Percentiles rank a stretch among this genome's conserved stretches.
Evolutionary conservation across 1,140 invertebrate genomes (phyloP).

Genomic region (Thalassaphorura encarpata): DNA sequence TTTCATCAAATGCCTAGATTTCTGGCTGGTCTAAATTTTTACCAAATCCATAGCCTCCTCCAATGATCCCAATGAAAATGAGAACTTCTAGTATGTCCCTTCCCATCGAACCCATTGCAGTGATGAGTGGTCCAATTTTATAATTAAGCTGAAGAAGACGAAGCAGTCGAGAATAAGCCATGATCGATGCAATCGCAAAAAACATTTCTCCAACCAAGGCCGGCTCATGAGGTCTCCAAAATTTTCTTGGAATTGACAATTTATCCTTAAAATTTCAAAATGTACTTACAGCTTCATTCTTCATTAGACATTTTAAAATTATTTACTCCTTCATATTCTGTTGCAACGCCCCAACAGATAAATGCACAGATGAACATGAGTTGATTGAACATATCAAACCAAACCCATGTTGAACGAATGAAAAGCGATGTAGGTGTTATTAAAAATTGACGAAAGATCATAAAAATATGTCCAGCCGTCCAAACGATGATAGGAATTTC

Average conservation of each 20-base stretch:
- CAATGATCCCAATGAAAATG: conserved; percentile 1
- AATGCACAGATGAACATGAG: too few relatives aligned
- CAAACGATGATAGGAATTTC: too few relatives aligned
- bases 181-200: not conserved
- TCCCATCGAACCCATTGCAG: not conserved
- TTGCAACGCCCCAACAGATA: too few relatives aligned
- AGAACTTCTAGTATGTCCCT: not conserved
- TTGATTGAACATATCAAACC: too few relatives aligned
- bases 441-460: too few relatives aligned
- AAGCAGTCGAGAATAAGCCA: not conserved
- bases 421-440: too few relatives aligned
- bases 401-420: too few relatives aligned
- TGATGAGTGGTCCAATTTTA: not conserved
- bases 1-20: not conserved
- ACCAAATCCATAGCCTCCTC: not conserved
- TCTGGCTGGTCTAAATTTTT: not conserved
- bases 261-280: too few relatives aligned
- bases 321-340: too few relatives aligned
- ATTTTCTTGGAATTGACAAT: conserved; percentile 2
- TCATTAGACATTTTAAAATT: too few relatives aligned
- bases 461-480: too few relatives aligned
- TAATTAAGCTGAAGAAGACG: not conserved
- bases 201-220: not conserved
- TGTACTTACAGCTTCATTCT: too few relatives aligned
- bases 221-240: not conserved